phyloP scores from a whole-genome alignment of 2,797 vertebrate genomes.

The Trachurus trachurus region DNA sequence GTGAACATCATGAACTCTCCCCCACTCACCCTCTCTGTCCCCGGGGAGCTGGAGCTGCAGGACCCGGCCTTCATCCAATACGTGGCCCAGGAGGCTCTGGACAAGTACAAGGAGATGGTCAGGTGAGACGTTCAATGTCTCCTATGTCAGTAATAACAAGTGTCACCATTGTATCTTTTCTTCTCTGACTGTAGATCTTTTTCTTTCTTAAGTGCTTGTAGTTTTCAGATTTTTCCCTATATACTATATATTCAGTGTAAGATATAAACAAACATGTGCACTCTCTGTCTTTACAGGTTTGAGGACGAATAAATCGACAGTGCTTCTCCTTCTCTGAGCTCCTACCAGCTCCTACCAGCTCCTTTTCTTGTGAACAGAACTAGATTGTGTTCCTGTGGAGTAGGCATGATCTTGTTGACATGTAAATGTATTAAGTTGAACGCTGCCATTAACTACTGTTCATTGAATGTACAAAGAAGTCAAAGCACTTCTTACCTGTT shows the following conservation, averaged over 20 bases:
- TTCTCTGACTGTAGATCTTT: neutral
- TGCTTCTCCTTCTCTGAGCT: neutral
- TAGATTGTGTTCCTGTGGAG: constrained; percentile 38
- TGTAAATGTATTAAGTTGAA: constrained; percentile 24
- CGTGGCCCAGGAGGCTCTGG: constrained; percentile 87
- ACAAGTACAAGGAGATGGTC: constrained; percentile 86
- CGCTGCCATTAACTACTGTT: neutral
- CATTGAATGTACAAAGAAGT: constrained; percentile 24
- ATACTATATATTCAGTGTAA: too few species aligned
- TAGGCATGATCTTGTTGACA: constrained; percentile 28
- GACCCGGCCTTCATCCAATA: constrained; percentile 89
- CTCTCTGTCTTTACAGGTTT: constrained; percentile 60
- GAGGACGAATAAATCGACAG: constrained; percentile 64
- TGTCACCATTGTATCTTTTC: neutral
- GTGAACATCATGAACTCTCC: constrained; percentile 89
- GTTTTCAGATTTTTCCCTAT: too few species aligned
- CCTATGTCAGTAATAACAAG: neutral
- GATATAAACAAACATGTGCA: neutral
- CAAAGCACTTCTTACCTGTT: neutral
- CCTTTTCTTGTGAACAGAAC: constrained; percentile 29
- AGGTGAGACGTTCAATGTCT: constrained; percentile 67
- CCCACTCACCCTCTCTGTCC: constrained; percentile 84
- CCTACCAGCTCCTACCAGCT: constrained; percentile 20
- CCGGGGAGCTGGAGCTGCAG: constrained; percentile 82
- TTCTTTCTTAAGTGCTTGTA: too few species aligned